These are phyloP conservation scores for Acanthosoma haemorrhoidale DNA, from an alignment of 2,888 invertebrate genomes.

Conservation along the genomic window DNA sequence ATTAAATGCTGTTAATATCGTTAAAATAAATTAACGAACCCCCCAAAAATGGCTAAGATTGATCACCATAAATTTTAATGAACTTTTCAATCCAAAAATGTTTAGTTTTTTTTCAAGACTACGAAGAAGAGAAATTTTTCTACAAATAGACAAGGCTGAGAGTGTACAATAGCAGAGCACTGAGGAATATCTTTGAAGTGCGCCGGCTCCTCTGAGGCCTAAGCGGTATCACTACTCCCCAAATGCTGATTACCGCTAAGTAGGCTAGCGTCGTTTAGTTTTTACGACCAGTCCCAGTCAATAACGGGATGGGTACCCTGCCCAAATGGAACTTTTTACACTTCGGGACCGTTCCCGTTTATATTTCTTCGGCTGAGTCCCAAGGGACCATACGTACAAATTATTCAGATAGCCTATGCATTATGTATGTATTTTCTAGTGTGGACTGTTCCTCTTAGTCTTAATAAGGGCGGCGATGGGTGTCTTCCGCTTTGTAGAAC, in stretches of 20 bases:
- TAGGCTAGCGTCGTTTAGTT: slow-evolving; percentile 4
- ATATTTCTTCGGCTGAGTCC: slow-evolving; percentile 6
- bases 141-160: no score
- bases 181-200: no score
- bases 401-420: slow-evolving; percentile 16
- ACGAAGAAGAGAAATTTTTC: no score
- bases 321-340: slow-evolving; percentile 3
- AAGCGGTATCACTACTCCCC: neutral
- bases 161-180: no score
- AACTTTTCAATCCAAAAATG: no score
- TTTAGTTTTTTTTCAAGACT: no score
- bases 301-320: slow-evolving; percentile 7
- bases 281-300: slow-evolving; percentile 15
- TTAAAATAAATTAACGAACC: no score
- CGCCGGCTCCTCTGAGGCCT: no score
- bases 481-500: neutral
- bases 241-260: neutral
- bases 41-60: no score
- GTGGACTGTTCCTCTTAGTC: neutral
- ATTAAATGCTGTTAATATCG: no score
- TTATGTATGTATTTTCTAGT: slow-evolving; percentile 17
- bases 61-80: no score
- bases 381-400: slow-evolving; percentile 4
- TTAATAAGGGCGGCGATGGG: slow-evolving; percentile 13
- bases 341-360: neutral